Evolutionary conservation across 2,113 vertebrate species (phyloP), one percentile per base, ranked within the genome.

Genomic region (Terrapene triunguis): DNA sequence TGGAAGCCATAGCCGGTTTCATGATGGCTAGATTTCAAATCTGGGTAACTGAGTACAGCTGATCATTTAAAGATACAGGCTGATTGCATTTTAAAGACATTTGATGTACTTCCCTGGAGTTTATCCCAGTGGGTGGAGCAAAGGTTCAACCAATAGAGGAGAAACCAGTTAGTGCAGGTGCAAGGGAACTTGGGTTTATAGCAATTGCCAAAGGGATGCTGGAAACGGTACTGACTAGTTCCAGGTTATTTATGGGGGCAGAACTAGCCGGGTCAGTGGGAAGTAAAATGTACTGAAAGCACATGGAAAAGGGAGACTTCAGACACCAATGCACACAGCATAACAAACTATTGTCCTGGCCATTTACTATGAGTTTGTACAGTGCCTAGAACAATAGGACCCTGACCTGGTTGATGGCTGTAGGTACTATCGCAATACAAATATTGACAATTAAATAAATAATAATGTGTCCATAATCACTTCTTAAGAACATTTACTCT

Each of bases 401-500:
- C 13, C 69, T 87, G 59, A n/a, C 13, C 7, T 4, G 22, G 91
- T 44, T 80, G 78, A 53, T 25, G 57, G 44, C 10, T 0, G 1
- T 32, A 42, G 24, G 24, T 13, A 14, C 55, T 8, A 27, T 3
- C 32, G 48, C 76, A 59, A 69, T 32, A 80, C 79, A 93, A 59
- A 0, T 19, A 7, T 17, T 25, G 42, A 1, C 87, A 80, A 83
- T 48, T 38, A 38, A 22, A 44, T 17, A 24, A 38, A 24, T 13
- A 78, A 47, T 72, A 29, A 69, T 82, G 38, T 19, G 85, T 51
- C 53, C 84, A 47, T 80, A 78, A 4, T 65, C 48, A 9, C 69
- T 81, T 1, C 42, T 91, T 81, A 25, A 51, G 85, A 12, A 24
- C 59, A 22, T 65, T 44, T 72, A 35, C 0, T 0, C 57, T 83